A percentile compares a stretch with the other conserved stretches of the same genome.
Evolutionary conservation across 2,113 vertebrate species (phyloP).

Genomic region (Parus major): DNA sequence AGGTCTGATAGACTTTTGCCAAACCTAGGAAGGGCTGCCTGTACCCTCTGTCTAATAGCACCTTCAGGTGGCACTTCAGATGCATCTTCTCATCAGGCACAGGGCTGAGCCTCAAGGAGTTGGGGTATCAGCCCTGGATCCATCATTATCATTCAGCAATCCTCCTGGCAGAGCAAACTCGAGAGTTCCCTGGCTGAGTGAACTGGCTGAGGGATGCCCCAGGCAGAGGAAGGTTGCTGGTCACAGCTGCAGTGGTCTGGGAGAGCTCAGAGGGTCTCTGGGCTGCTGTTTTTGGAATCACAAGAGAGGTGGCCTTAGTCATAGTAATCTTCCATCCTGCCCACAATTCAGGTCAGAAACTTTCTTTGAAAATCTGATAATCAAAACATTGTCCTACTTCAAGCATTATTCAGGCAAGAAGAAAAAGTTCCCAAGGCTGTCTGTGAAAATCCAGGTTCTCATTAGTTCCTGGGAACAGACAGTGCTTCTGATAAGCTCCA

Average conservation of each 20-base stretch:
- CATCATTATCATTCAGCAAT: accelerated
- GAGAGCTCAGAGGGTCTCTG: neutral
- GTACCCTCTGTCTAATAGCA: neutral
- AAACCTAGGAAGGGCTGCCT: neutral
- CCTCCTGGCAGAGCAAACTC: neutral
- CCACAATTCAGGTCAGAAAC: neutral
- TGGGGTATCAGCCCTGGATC: neutral
- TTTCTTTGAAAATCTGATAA: neutral
- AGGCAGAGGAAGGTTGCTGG: neutral
- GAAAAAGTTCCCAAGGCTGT: neutral
- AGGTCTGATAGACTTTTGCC: neutral
- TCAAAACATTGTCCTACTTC: neutral
- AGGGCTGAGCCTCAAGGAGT: neutral
- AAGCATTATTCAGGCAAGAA: neutral
- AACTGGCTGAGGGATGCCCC: neutral
- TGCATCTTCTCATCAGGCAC: neutral
- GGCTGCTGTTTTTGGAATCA: neutral
- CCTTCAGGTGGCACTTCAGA: neutral
- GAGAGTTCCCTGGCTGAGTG: neutral
- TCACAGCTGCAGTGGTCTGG: accelerated
- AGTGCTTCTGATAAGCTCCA: neutral
- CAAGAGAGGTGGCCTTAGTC: neutral
- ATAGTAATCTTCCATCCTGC: neutral
- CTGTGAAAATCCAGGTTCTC: neutral
- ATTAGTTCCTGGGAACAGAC: neutral